Conservation (phyloP, 2,888 invertebrate species). For the Gnatocerus cornutus region DNA sequence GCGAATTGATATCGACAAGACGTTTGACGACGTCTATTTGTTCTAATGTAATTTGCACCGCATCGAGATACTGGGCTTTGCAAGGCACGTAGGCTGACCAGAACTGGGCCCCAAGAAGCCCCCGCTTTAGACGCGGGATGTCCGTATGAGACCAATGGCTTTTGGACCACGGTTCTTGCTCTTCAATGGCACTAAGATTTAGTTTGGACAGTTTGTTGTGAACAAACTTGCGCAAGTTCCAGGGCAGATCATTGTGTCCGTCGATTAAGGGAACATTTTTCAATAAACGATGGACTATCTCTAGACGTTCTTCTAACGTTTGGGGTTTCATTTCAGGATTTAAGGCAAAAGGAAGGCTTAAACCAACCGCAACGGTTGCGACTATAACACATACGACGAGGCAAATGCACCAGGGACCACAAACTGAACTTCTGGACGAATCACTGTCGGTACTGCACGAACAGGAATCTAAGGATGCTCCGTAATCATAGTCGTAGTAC, state of each 20-base stretch:
- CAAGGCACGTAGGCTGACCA: conserved; percentile 93
- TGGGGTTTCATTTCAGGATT: conserved; percentile 61
- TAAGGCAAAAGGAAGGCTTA: conserved; percentile 74
- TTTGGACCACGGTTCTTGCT: conserved; percentile 87
- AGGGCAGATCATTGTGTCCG: conserved; percentile 91
- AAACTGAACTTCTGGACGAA: conserved; percentile 72
- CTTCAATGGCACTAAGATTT: conserved; percentile 79
- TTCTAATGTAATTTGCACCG: conserved; percentile 86
- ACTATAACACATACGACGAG: conserved; percentile 76
- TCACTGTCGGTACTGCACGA: conserved; percentile 73
- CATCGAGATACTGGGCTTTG: conserved; percentile 87
- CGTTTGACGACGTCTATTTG: conserved; percentile 90
- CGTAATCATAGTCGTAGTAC: conserved; percentile 60
- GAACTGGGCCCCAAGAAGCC: conserved; percentile 92
- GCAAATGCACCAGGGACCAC: conserved; percentile 74
- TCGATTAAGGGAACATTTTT: conserved; percentile 82
- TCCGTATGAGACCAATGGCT: conserved; percentile 96
- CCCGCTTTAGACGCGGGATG: conserved; percentile 86
- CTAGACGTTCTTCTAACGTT: conserved; percentile 75
- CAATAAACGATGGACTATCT: conserved; percentile 77
- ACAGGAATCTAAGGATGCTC: conserved; percentile 64
- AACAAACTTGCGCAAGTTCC: conserved; percentile 91
- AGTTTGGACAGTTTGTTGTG: conserved; percentile 84
- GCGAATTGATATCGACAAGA: conserved; percentile 81
- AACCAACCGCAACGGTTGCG: conserved; percentile 75